These are phyloP conservation scores for Manis javanica DNA, from an alignment of 2,797 vertebrate genomes.

Conservation along the genomic window DNA sequence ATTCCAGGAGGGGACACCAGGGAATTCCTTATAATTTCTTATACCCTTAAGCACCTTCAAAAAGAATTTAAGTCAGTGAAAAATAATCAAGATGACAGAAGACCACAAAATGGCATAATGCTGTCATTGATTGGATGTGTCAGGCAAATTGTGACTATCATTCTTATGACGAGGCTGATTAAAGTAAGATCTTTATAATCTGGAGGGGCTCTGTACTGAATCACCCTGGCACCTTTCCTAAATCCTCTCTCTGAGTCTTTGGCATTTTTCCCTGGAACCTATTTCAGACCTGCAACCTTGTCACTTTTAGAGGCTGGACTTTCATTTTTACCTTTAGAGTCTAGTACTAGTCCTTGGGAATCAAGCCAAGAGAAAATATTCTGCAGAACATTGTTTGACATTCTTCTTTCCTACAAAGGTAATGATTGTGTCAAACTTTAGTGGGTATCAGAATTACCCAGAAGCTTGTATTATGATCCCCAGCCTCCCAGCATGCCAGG, in stretches of 20 bases:
- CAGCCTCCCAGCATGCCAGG: background rate
- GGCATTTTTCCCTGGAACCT: constrained; percentile 44
- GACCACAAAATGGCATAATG: constrained; percentile 41
- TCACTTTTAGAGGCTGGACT: constrained; percentile 53
- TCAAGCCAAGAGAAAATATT: constrained; percentile 3
- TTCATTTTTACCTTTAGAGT: constrained; percentile 62
- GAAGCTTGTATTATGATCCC: background rate
- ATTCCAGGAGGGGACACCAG: constrained; percentile 23
- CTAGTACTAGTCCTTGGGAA: constrained; percentile 35
- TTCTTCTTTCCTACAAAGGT: background rate
- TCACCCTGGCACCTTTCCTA: constrained; percentile 49
- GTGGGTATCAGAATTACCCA: background rate
- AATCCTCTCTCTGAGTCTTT: constrained; percentile 11
- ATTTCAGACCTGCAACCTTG: constrained; percentile 35
- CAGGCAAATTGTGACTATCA: constrained; percentile 67
- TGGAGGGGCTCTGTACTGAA: constrained; percentile 1
- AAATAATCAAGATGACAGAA: constrained; percentile 68
- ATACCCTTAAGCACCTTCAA: constrained; percentile 59
- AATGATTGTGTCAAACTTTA: background rate
- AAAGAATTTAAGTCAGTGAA: constrained; percentile 66
- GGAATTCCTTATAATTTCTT: constrained; percentile 68
- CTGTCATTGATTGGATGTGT: constrained; percentile 64
- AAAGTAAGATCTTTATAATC: constrained; percentile 74
- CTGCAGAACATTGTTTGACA: background rate
- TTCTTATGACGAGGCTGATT: constrained; percentile 64